Conservation (phyloP, 2,113 vertebrate species). For the Hydrochoerus hydrochaeris region DNA sequence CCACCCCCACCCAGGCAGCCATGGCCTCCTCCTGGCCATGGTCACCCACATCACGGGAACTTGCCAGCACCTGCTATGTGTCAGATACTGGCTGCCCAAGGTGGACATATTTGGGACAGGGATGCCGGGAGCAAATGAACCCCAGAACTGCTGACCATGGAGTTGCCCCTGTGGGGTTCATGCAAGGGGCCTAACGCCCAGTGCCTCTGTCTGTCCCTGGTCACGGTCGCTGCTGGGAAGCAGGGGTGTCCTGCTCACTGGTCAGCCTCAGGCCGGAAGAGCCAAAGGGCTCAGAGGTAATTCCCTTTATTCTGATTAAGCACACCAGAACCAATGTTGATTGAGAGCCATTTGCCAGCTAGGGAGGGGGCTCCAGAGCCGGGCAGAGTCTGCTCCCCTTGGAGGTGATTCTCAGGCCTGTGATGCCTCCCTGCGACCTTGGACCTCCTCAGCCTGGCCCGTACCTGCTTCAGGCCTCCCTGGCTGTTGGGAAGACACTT, state of each 20-base stretch:
- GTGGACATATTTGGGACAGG: neutral
- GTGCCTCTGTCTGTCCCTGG: neutral
- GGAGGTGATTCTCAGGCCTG: neutral
- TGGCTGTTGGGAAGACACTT: neutral
- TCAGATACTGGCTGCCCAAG: neutral
- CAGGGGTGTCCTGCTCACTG: neutral
- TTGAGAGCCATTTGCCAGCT: neutral
- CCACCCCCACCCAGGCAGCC: neutral
- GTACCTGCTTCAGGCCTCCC: neutral
- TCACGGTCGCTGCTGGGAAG: neutral
- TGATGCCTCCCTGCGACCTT: neutral
- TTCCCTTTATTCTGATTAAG: neutral
- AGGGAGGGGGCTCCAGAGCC: neutral
- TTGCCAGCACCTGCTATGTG: neutral
- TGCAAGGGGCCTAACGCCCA: neutral
- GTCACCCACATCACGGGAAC: neutral
- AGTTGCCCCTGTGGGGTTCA: neutral
- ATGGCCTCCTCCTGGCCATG: accelerated
- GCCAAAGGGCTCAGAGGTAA: no score
- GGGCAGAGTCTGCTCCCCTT: neutral
- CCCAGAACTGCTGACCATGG: neutral
- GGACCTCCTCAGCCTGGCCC: neutral
- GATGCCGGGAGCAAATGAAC: neutral
- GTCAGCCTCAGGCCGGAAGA: neutral
- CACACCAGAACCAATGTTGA: neutral